These are phyloP conservation scores for Aphidoletes aphidimyza DNA, from an alignment of 2,888 invertebrate genomes.

Conservation along the genomic window DNA sequence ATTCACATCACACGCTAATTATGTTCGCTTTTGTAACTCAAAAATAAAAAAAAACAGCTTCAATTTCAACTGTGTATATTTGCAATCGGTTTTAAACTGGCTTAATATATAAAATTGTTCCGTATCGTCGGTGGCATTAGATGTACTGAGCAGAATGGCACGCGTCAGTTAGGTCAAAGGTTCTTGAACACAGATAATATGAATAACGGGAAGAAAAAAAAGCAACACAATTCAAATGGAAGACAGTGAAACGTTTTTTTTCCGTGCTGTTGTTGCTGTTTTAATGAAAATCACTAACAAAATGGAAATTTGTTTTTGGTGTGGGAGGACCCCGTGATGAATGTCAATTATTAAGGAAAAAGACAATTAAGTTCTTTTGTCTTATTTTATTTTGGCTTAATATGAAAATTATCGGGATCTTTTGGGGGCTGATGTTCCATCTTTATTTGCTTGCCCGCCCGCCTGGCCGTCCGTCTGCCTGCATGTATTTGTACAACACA, in stretches of 20 bases:
- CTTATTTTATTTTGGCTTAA: neutral
- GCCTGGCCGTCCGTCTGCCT: too few relatives aligned
- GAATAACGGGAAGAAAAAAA: neutral
- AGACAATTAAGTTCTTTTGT: constrained; percentile 25
- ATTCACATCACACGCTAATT: constrained; percentile 49
- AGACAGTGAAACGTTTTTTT: neutral
- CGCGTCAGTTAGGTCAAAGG: neutral
- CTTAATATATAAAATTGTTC: neutral
- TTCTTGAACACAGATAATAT: neutral
- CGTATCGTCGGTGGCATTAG: neutral
- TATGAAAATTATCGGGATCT: neutral
- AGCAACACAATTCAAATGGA: neutral
- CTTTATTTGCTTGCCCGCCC: too few relatives aligned
- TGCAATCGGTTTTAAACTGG: neutral
- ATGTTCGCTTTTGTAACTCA: neutral
- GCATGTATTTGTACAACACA: too few relatives aligned
- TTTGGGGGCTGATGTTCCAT: neutral
- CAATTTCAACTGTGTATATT: constrained; percentile 4
- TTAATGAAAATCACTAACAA: neutral
- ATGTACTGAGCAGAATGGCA: neutral
- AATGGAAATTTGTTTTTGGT: neutral
- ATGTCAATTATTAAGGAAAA: constrained; percentile 50
- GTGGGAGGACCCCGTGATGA: constrained; percentile 9
- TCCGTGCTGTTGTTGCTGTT: neutral
- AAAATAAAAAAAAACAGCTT: neutral